Percentiles rank a stretch among this genome's conserved stretches.
Evolutionary conservation across 2,888 invertebrate species (phyloP).

Genomic region (Anarsia innoxiella): DNA sequence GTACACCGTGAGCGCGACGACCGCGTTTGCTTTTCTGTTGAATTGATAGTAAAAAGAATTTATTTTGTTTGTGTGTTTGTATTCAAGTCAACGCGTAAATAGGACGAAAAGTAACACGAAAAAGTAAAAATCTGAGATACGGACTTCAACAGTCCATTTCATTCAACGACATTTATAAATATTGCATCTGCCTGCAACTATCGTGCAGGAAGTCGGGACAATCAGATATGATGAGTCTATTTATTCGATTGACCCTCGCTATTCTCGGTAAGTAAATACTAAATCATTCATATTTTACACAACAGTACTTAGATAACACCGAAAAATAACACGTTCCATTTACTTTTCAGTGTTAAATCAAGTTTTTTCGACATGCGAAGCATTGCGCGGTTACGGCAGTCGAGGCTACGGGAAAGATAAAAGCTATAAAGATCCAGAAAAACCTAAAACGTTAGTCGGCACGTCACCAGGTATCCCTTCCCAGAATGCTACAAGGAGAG

Average conservation of each 20-base stretch:
- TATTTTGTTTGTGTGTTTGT: no score
- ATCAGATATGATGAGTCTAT: slow-evolving; percentile 41
- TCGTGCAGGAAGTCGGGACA: slow-evolving; percentile 29
- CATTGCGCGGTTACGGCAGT: slow-evolving; percentile 28
- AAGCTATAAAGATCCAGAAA: slow-evolving; percentile 25
- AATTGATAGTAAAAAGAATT: no score
- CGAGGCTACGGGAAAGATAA: slow-evolving; percentile 22
- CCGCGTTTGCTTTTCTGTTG: no score
- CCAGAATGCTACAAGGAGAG: slow-evolving; percentile 40
- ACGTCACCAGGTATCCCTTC: slow-evolving; percentile 37
- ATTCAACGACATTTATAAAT: no score
- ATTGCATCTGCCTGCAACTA: neutral
- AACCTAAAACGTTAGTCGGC: slow-evolving; percentile 33
- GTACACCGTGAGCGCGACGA: no score
- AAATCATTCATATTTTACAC: no score
- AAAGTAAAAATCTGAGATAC: no score
- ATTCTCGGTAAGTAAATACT: slow-evolving; percentile 43
- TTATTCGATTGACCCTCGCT: slow-evolving; percentile 38
- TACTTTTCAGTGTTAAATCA: slow-evolving; percentile 42
- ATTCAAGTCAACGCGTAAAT: no score
- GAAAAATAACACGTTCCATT: no score
- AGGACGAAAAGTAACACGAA: no score
- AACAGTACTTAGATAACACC: no score
- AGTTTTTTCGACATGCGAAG: slow-evolving; percentile 31
- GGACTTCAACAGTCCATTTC: no score